A percentile compares a stretch with the other conserved stretches of the same genome.
These are phyloP conservation scores for Erythrocercus mccallii DNA, from an alignment of 2,113 vertebrate species.

Conservation along the genomic window DNA sequence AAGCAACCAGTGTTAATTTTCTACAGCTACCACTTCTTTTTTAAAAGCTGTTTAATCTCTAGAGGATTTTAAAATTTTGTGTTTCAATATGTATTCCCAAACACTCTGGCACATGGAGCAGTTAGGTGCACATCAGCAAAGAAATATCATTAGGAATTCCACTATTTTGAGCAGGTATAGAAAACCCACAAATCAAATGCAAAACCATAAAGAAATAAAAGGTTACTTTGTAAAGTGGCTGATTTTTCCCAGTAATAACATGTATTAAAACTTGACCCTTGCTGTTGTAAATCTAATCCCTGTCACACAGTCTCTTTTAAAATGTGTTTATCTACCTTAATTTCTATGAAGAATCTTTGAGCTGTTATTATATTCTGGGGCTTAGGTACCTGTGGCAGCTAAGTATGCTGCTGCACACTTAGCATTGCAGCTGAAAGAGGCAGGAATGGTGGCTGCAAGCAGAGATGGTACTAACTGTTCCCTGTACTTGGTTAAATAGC, in stretches of 20 bases:
- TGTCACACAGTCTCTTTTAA: not conserved
- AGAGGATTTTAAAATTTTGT: not conserved
- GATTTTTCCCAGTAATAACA: not conserved
- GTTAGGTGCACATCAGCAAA: not conserved
- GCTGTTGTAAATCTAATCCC: not conserved
- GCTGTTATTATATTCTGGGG: not conserved
- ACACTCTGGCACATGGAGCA: not conserved
- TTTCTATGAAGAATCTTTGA: not conserved
- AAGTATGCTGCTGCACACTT: not conserved
- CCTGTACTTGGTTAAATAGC: not conserved
- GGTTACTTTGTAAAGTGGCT: not conserved
- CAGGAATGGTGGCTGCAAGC: not conserved
- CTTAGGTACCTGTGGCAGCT: not conserved
- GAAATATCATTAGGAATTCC: not conserved
- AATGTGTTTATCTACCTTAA: rapidly evolving
- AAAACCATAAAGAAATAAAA: not conserved
- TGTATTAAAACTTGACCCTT: not conserved
- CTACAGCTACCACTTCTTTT: rapidly evolving
- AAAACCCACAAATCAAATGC: not conserved
- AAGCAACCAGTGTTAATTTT: not conserved
- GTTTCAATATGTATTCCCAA: not conserved
- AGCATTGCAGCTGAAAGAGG: not conserved
- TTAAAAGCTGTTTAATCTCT: not conserved
- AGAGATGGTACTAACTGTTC: not conserved
- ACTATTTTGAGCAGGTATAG: not conserved